Base-by-base conservation (phyloP, 2,797 vertebrate genomes). In the Mergus octosetaceus region DNA sequence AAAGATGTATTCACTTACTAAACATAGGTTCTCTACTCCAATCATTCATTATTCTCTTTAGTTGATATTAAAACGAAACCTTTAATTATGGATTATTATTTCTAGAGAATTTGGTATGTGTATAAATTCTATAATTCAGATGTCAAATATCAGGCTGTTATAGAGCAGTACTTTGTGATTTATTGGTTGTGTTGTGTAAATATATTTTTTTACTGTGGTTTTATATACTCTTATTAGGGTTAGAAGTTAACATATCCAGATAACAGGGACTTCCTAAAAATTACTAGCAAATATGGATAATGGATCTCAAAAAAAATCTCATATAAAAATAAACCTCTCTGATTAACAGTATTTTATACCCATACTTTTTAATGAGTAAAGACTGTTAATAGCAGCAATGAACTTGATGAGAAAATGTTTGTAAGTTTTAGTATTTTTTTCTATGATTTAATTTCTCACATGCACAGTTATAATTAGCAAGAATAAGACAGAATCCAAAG, bases 371-470 rank as follows among this genome's bases (percentile, higher is more conserved):
- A 78, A 78, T 87, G 85, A 91, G 62, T 90, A 95, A 97, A 96
- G 65, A 93, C 68, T 89, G 62, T 80, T 94, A 95, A 82, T 85
- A 97, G 91, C 66, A 90, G 85, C 82, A 95, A 69, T 93, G 76
- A 95, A 95, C 95, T 90, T 60, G 5, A 87, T 82, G 74, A 96
- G 38, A 86, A 94, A 95, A 96, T 64, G 95, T 94, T 95, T 97
- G 24, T 96, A 97, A 97, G 83, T 94, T 92, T 92, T 95, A 94
- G 66, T 85, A 53, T 94, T 94, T 93, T 49, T 49, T 96, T 94
- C 90, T 94, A 91, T 54, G 93, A 70, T 94, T 94, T 84, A 96
- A 68, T 85, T 97, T 93, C 92, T 90, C 68, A 87, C 8, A 49
- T 56, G 27, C 76, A 86, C 58, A 87, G 92, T 95, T 97, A 85